Conservation (phyloP, 2,113 vertebrate genomes). For the Thalassoma bifasciatum region DNA sequence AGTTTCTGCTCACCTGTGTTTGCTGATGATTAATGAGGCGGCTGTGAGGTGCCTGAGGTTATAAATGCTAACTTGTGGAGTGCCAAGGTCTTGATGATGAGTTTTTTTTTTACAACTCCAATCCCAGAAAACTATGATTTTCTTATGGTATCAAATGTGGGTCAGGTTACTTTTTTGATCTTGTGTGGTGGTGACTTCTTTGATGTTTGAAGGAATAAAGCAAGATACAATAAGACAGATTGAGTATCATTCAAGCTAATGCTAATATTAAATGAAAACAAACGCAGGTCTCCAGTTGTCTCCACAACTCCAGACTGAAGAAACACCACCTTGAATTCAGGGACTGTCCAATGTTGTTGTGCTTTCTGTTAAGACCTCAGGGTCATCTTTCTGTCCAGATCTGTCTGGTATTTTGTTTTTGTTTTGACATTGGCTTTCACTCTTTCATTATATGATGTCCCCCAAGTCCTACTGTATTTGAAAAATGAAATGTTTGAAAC, state of each 20-base stretch:
- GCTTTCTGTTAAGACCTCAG: background rate
- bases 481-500: background rate
- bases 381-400: background rate
- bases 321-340: background rate
- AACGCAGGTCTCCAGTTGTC: background rate
- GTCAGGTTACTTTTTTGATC: background rate
- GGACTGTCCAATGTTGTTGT: background rate
- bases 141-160: background rate
- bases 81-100: slow-evolving; percentile 29
- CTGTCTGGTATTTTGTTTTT: slow-evolving; percentile 1
- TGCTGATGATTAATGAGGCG: slow-evolving; percentile 54
- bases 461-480: background rate
- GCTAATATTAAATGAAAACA: background rate
- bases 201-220: background rate
- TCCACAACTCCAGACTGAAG: slow-evolving; percentile 1
- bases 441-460: background rate
- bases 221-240: background rate
- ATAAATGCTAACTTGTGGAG: slow-evolving; percentile 29
- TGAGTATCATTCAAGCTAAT: background rate
- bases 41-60: slow-evolving; percentile 41
- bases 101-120: slow-evolving; percentile 21
- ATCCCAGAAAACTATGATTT: background rate
- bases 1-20: slow-evolving; percentile 50
- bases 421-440: background rate
- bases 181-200: background rate